Evolutionary conservation across 2,888 invertebrate species (phyloP), one percentile per base, ranked within the genome.

Genomic region (Stegana nigrithorax): DNA sequence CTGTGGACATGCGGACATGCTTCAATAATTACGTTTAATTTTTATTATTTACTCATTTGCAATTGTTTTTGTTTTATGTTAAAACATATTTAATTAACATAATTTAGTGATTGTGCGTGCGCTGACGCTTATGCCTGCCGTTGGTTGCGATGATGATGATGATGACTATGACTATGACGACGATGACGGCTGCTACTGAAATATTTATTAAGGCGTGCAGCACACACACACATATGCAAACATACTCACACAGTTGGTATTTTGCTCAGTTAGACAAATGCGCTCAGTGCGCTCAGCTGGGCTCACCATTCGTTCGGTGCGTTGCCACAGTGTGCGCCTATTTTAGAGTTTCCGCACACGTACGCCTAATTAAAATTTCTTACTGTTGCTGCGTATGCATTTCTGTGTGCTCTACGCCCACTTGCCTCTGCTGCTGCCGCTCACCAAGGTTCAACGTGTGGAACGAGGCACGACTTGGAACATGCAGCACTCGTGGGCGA

Each of bases 401-500:
- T n/a, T n/a, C n/a, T n/a, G n/a, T n/a, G n/a, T n/a, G n/a, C n/a
- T n/a, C n/a, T n/a, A n/a, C n/a, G n/a, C n/a, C n/a, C n/a, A n/a
- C n/a, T n/a, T 50, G 7, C 26, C 25, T 25, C n/a, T 23, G 14
- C 50, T 12, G 7, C 50, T 14, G n/a, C 26, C 10, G 23, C 26
- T 50, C 26, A 17, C 50, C 50, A 50, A 50, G 26, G 26, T 26
- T 14, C n/a, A 26, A 12, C 14, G 17, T 2, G 2, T 10, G 14
- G 26, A 26, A 50, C 50, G 50, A 26, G 50, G 26, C 50, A 14
- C 39, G 17, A 39, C 10, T 50, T 26, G 23, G 12, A 25, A 10
- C 26, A 50, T 50, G 50, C 50, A 50, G 14, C 14, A 26, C 12
- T 25, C 50, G 26, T 50, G 50, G 50, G 50, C 50, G 50, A 26